phyloP scores from a whole-genome alignment of 2,797 vertebrate genomes.

The Australoheros facetus region DNA sequence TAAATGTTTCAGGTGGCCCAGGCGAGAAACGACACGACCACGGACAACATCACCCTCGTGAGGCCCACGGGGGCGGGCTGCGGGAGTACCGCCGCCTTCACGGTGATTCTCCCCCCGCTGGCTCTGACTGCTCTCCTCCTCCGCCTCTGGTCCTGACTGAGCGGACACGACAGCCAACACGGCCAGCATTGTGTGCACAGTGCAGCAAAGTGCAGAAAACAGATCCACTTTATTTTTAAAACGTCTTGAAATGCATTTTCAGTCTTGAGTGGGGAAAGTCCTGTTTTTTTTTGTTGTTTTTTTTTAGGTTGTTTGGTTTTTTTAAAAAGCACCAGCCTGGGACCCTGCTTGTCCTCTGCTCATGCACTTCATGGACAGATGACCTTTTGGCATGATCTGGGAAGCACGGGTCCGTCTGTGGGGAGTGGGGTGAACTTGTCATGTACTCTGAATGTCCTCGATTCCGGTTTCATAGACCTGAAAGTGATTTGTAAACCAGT shows the following conservation, averaged over 20 bases:
- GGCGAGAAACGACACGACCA: not conserved
- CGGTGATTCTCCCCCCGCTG: slow-evolving; percentile 57
- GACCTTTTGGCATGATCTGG: not conserved
- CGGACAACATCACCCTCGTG: not conserved
- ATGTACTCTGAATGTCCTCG: not conserved
- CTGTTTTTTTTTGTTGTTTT: too few relatives aligned
- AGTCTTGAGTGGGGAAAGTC: too few relatives aligned
- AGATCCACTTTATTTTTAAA: not conserved
- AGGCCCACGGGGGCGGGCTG: not conserved
- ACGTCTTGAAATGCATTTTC: not conserved
- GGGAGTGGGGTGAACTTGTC: not conserved
- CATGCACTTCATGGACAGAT: not conserved
- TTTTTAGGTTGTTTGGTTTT: too few relatives aligned
- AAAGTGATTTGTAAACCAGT: not conserved
- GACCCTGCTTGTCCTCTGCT: not conserved
- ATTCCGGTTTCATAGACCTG: not conserved
- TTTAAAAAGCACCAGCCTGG: not conserved
- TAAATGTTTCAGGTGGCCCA: slow-evolving; percentile 18
- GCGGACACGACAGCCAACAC: not conserved
- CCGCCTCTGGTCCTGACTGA: slow-evolving; percentile 18
- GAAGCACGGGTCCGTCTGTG: not conserved
- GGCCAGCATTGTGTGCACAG: not conserved
- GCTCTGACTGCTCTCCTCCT: slow-evolving; percentile 37
- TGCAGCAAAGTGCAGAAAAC: not conserved
- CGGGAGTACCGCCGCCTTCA: not conserved